These are phyloP conservation scores for Glossophaga mutica DNA, from an alignment of 2,797 vertebrate genomes.

Conservation along the genomic window DNA sequence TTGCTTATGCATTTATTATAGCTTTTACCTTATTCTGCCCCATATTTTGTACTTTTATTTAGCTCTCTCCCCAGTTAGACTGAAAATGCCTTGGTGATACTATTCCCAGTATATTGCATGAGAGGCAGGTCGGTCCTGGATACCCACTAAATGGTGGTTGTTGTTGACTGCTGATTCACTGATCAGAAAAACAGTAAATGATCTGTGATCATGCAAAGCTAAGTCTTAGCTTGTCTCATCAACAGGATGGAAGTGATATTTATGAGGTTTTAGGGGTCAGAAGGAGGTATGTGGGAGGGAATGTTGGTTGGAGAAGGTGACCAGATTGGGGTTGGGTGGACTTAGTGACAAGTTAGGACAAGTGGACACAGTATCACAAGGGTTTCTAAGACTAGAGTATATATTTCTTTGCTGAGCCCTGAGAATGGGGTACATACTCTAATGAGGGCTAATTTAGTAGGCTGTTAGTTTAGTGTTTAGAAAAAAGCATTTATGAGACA, in stretches of 20 bases:
- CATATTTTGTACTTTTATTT: not conserved
- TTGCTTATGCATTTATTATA: not conserved
- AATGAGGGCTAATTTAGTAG: not conserved
- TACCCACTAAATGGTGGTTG: not conserved
- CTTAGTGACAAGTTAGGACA: not conserved
- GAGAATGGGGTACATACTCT: not conserved
- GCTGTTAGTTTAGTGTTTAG: not conserved
- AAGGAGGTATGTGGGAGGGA: not conserved
- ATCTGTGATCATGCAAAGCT: not conserved
- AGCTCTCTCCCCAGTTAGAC: not conserved
- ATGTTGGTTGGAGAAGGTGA: not conserved
- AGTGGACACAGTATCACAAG: not conserved
- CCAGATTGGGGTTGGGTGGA: not conserved
- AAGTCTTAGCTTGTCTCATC: not conserved
- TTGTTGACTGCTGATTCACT: not conserved
- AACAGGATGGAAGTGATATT: not conserved
- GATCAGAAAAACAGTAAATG: not conserved
- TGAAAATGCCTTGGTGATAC: not conserved
- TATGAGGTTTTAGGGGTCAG: not conserved
- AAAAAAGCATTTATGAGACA: not conserved
- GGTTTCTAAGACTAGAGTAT: not conserved
- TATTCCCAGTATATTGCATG: not conserved
- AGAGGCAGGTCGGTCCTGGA: not conserved
- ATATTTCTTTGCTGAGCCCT: not conserved
- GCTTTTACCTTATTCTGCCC: not conserved